phyloP scores from a whole-genome alignment of 1,140 invertebrate species.

The Drosophila gunungcola region DNA sequence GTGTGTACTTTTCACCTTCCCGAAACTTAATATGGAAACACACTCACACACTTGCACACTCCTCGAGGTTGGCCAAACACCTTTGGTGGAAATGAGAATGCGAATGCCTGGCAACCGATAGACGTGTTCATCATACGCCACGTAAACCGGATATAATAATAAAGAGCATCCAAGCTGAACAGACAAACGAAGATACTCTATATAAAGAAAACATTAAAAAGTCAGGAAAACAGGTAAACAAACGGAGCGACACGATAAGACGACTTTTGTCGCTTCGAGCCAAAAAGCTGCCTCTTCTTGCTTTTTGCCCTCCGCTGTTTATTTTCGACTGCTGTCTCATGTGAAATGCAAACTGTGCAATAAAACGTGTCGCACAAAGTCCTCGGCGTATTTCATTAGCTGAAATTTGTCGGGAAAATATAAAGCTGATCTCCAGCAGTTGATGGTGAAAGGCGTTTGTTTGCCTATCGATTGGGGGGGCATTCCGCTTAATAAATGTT shows the following conservation, averaged over 20 bases:
- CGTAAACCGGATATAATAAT: slow-evolving; percentile 78
- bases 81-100: slow-evolving; percentile 7
- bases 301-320: slow-evolving; percentile 30
- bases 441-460: slow-evolving; percentile 49
- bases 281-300: slow-evolving; percentile 3
- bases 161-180: slow-evolving; percentile 47
- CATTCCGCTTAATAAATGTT: slow-evolving; percentile 35
- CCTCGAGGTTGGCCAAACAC: slow-evolving; percentile 48
- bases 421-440: slow-evolving; percentile 49
- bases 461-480: slow-evolving; percentile 16
- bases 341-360: slow-evolving; percentile 55
- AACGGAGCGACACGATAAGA: slow-evolving; percentile 40
- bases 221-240: slow-evolving; percentile 61
- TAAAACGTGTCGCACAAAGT: slow-evolving; percentile 65
- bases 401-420: slow-evolving; percentile 52
- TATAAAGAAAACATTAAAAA: slow-evolving; percentile 66
- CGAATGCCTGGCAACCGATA: slow-evolving; percentile 61
- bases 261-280: slow-evolving; percentile 12
- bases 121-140: slow-evolving; percentile 73
- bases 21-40: slow-evolving; percentile 61
- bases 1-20: slow-evolving; percentile 25
- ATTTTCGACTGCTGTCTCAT: slow-evolving; percentile 36
- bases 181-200: slow-evolving; percentile 21
- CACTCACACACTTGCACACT: slow-evolving; percentile 22
- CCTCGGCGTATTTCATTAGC: slow-evolving; percentile 56